Base-by-base conservation (phyloP, 2,113 vertebrate genomes). In the Chauna torquata region DNA sequence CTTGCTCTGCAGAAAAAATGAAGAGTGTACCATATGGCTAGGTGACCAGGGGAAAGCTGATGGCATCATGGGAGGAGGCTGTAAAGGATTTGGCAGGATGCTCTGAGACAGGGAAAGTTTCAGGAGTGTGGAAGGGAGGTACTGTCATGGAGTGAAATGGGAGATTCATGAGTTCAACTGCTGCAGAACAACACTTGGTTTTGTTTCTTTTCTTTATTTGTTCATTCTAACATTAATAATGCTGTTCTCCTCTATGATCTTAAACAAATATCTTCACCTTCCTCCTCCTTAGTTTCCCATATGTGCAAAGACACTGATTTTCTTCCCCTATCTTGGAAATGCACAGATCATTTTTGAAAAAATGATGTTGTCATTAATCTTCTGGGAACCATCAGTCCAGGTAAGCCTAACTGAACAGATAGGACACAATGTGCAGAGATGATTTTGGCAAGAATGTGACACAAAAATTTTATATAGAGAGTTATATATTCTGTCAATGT, bases 261-360 rank as follows among this genome's bases (percentile, higher is more conserved):
- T 42, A 38, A 74, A 45, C 7, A 91, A 57, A 47, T 54, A 74
- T 8, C 12, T 76, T 77, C 19, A 8, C 2, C 6, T 72, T 69
- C 17, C 17, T 62, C 16, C 88, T 76, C 13, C 30, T 74, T 59
- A 36, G 5, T 81, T 83, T 25, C 4, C 45, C 27, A 61, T 45
- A 34, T 30, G 4, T 45, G 8, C 55, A 55, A 66, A 42, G 8
- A 44, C 40, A 27, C 3, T 24, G 32, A 55, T 16, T 59, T 75
- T 45, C 32, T 64, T 94, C 36, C 4, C 1, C 1, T 52, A 66
- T 49, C 68, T 86, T 86, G n/a, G 36, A 84, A 66, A 82, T 16
- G 2, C 8, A 61, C 2, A 40, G 16, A 65, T 11, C 0, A 17
- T 13, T 58, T 77, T 16, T 0, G 1, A 32, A 47, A 61, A 76